Evolutionary conservation across 2,888 invertebrate species (phyloP), one percentile per base, ranked within the genome.

Genomic region (Osedax fenrisi): DNA sequence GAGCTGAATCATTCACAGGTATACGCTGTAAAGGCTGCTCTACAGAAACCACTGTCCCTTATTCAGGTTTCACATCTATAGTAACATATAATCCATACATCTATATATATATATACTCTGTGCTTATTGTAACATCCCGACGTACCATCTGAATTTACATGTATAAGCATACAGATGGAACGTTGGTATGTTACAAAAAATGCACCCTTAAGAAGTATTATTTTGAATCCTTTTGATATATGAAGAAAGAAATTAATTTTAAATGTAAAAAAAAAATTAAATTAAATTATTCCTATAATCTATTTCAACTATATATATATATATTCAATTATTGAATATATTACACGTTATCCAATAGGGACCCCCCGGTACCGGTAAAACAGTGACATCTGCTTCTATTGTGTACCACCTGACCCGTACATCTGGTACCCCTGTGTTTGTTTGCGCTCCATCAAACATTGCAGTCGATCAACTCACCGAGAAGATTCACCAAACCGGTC

Each of bases 391-490:
- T 0, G 98, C 98, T 0, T 96, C 97, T 0, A 94, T 99, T 79
- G 98, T 99, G 1, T 98, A 96, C 84, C 98, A 99, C 83, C 87
- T 99, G 75, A 94, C 93, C 0, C 91, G 94, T 81, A 94, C 95
- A 82, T 93, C 90, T 80, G 92, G 92, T 2, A 92, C 94, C 0
- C 86, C 87, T 56, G 95, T 98, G 0, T 87, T 99, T 1, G 98
- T 99, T 0, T 98, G 98, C 84, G 97, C 98, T 0, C 98, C 98
- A 0, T 95, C 94, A 76, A 99, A 99, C 85, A 98, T 97, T 0
- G 98, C 98, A 25, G 98, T 98, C 0, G 98, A 99, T 85, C 98
- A 99, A 82, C 87, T 99, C 22, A 97, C 98, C 0, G 97, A 97
- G 85, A 98, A 98, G 85, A 97, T 99, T 74, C 97, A 98, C 85